Conservation (phyloP, 2,797 vertebrate genomes). For the Acrocephalus scirpaceus region DNA sequence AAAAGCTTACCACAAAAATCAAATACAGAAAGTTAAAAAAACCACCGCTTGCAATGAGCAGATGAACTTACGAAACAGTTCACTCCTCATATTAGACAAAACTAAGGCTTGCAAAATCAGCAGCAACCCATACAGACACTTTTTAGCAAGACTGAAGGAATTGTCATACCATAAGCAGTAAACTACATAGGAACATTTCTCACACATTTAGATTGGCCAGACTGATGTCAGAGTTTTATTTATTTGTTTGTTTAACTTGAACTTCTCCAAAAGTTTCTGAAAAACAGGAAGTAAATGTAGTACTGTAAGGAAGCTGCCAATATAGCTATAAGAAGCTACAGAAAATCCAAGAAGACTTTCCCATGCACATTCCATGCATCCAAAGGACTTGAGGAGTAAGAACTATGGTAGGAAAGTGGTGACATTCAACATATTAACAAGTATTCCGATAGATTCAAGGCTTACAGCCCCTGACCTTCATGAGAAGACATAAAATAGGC, state of each 20-base stretch:
- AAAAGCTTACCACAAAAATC: neutral
- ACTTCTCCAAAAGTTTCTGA: neutral
- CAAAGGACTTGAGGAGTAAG: neutral
- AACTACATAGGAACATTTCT: neutral
- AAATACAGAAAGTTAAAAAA: neutral
- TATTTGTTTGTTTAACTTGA: neutral
- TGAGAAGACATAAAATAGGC: neutral
- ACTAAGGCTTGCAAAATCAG: neutral
- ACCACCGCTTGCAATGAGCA: neutral
- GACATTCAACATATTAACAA: neutral
- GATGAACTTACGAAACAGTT: neutral
- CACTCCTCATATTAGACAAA: neutral
- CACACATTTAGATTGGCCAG: neutral
- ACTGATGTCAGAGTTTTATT: neutral
- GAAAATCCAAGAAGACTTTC: neutral
- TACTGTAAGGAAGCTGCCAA: neutral
- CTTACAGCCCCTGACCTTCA: neutral
- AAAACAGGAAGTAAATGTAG: neutral
- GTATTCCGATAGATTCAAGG: neutral
- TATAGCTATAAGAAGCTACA: neutral
- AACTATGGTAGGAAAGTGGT: neutral
- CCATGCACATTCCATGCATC: accelerated
- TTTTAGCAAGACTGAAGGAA: neutral
- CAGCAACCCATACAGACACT: neutral
- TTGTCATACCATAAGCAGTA: neutral